Conservation (phyloP, 2,113 vertebrate genomes). For the Syngnathus floridae region DNA sequence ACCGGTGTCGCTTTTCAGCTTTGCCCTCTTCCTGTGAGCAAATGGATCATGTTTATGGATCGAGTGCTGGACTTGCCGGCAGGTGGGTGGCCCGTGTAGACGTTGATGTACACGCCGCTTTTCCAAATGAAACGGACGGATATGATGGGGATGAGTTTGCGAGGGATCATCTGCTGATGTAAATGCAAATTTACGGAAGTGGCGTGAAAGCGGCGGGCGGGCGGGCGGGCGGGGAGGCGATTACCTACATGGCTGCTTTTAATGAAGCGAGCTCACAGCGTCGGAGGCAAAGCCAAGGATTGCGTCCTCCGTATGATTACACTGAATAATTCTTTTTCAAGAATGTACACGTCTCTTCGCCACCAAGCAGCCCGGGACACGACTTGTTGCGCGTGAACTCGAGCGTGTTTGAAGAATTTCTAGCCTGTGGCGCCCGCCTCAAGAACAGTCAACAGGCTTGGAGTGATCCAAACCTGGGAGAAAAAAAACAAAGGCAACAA, state of each 20-base stretch:
- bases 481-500: slow-evolving; percentile 3
- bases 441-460: slow-evolving; percentile 15
- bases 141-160: slow-evolving; percentile 50
- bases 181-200: slow-evolving; percentile 58
- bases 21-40: not conserved
- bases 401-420: slow-evolving; percentile 3
- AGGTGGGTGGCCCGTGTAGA: not conserved
- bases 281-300: slow-evolving; percentile 48
- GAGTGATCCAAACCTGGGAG: slow-evolving; percentile 10
- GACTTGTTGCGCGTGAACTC: slow-evolving; percentile 29
- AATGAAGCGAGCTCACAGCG: slow-evolving; percentile 52
- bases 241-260: slow-evolving; percentile 67
- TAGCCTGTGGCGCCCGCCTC: not conserved
- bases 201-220: slow-evolving; percentile 48
- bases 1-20: not conserved
- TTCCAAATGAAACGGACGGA: slow-evolving; percentile 42
- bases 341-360: slow-evolving; percentile 5
- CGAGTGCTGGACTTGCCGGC: slow-evolving; percentile 3
- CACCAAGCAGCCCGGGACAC: slow-evolving; percentile 37
- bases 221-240: slow-evolving; percentile 31
- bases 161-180: slow-evolving; percentile 55
- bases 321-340: slow-evolving; percentile 61
- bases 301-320: slow-evolving; percentile 57
- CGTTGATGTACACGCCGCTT: slow-evolving; percentile 40
- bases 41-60: not conserved